Base-by-base conservation (phyloP, 2,888 invertebrate genomes). In the Conus canariensis region DNA sequence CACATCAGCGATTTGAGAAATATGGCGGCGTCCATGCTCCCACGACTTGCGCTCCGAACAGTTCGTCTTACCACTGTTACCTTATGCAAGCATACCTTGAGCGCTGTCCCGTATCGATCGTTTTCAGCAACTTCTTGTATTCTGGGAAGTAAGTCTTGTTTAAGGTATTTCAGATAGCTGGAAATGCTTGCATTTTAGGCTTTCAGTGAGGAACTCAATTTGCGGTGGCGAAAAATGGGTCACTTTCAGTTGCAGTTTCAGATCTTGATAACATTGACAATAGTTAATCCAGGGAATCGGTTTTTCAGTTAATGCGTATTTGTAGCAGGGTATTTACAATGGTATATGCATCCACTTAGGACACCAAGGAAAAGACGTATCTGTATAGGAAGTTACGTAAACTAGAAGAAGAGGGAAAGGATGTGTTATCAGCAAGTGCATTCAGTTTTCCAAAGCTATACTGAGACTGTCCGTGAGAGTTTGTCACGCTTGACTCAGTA, bases 1-100 rank as follows among this genome's bases (percentile, higher is more conserved):
- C 45, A 45, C 45, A 45, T 45, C 45, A 45, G 60, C 60, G 85
- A 59, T n/a, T 25, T n/a, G 2, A 14, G n/a, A 85, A 67, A 74
- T 22, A 74, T 87, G 87, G 67, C 67, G 19, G 87, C 74, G 70
- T 60, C 70, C 74, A 58, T 87, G 60, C 85, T 85, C 60, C 16
- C 59, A 60, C 85, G 60, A 30, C 85, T 85, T 60, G 85, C 60
- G 14, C n/a, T 25, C n/a, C 85, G 22, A 85, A 85, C 85, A 25
- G 25, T 56, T 85, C 85, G 85, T 85, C 59, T 85, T 10, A 25
- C 85, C 56, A 25, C 25, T 6, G n/a, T 60, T 60, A 14, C 85
- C n/a, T 25, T 59, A 16, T 60, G 85, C 9, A 60, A 60, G 25
- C 60, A 85, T 14, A 60, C 60, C 25, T 85, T 85, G 30, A n/a